phyloP scores from a whole-genome alignment of 2,888 invertebrate genomes.

The Drosophila longiperda region DNA sequence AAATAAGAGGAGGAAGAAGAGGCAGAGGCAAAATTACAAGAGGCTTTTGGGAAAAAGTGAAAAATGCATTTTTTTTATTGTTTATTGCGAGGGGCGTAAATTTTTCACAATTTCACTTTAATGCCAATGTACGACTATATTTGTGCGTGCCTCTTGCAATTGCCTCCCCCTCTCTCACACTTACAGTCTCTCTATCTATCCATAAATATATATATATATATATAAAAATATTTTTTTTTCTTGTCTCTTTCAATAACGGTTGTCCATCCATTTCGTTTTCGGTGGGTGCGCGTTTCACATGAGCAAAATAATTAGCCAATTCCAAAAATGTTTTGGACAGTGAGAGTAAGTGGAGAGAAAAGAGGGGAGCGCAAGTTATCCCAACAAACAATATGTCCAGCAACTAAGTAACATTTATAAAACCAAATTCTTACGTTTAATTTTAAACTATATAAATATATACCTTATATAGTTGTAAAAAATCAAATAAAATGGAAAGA shows the following conservation, averaged over 20 bases:
- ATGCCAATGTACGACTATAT: slow-evolving; percentile 58
- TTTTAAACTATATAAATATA: neutral
- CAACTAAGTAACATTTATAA: neutral
- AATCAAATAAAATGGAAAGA: neutral
- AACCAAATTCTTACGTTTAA: neutral
- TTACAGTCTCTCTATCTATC: neutral
- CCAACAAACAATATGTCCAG: slow-evolving; percentile 8
- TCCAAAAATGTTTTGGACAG: slow-evolving; percentile 15
- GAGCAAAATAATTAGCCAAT: slow-evolving; percentile 41
- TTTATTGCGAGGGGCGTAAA: slow-evolving; percentile 32
- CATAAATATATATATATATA: neutral
- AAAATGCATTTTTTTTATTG: slow-evolving; percentile 53
- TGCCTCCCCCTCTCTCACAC: neutral
- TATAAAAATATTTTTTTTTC: neutral
- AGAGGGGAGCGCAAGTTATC: neutral
- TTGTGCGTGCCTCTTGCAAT: slow-evolving; percentile 53
- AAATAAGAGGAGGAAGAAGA: neutral
- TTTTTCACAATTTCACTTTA: slow-evolving; percentile 68
- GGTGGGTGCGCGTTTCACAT: slow-evolving; percentile 49
- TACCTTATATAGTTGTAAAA: neutral
- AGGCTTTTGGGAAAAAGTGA: slow-evolving; percentile 63
- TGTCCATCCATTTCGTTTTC: slow-evolving; percentile 40
- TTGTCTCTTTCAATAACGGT: slow-evolving; percentile 5
- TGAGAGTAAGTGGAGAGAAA: neutral
- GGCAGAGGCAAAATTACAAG: slow-evolving; percentile 35